Conservation (phyloP, 1,140 invertebrate species). For the Brachionus asplanchnoidis region DNA sequence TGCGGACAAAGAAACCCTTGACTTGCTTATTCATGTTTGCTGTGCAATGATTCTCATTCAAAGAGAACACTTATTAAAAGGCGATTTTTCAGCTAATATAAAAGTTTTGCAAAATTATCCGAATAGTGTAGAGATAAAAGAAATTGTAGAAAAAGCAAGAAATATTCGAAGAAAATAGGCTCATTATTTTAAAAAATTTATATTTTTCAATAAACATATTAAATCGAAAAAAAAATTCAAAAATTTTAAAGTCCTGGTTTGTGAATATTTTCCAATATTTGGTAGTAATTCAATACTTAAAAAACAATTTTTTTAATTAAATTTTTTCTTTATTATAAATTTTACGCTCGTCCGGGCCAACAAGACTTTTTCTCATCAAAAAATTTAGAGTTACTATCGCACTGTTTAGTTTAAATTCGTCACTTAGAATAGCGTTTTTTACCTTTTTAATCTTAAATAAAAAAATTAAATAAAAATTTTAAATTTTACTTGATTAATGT, state of each 20-base stretch:
- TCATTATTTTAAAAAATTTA: not conserved
- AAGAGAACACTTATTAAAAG: not conserved
- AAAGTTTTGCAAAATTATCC: slow-evolving; percentile 37
- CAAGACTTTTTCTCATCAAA: slow-evolving; percentile 78
- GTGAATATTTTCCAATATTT: slow-evolving; percentile 33
- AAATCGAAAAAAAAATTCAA: not conserved
- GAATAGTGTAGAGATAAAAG: slow-evolving; percentile 2
- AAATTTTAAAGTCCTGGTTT: not conserved
- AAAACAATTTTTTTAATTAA: not conserved
- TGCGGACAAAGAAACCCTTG: slow-evolving; percentile 1
- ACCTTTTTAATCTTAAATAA: slow-evolving; percentile 48
- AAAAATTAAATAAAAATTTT: slow-evolving; percentile 42
- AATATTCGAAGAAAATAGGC: not conserved
- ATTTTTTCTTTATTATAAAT: not conserved
- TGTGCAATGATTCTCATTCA: slow-evolving; percentile 36
- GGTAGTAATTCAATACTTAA: not conserved
- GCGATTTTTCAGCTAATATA: slow-evolving; percentile 22
- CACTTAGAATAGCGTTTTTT: slow-evolving; percentile 70
- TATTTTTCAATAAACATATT: not conserved
- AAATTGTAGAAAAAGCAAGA: not conserved
- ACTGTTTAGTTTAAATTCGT: slow-evolving; percentile 85
- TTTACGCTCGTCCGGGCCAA: slow-evolving; percentile 70
- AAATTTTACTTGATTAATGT: slow-evolving; percentile 63
- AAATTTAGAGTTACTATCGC: slow-evolving; percentile 83
- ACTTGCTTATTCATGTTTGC: slow-evolving; percentile 35